Percentiles rank a stretch among this genome's conserved stretches.
phyloP scores from a whole-genome alignment of 2,113 vertebrate species.

The Larimichthys crocea region DNA sequence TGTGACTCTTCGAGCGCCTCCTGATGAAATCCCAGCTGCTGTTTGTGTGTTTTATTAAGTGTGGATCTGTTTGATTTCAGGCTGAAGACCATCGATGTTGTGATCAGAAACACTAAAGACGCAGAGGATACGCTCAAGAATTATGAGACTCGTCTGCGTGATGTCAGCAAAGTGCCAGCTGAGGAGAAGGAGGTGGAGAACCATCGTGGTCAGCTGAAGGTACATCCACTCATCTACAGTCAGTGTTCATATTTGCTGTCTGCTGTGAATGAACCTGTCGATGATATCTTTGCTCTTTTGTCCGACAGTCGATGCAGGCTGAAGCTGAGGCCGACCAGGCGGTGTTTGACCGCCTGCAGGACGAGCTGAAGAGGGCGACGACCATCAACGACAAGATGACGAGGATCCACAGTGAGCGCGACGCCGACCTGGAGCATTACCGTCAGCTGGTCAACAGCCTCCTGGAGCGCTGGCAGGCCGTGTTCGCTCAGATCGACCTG shows the following conservation, averaged over 20 bases:
- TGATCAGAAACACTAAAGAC: conserved; percentile 91
- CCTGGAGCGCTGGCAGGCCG: conserved; percentile 92
- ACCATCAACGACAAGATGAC: conserved; percentile 89
- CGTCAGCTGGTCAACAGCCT: conserved; percentile 84
- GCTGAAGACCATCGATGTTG: conserved; percentile 93
- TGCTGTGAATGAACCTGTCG: not conserved
- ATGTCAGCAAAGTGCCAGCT: conserved; percentile 88
- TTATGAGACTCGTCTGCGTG: conserved; percentile 90
- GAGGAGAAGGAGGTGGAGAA: conserved; percentile 88
- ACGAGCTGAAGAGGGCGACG: conserved; percentile 86
- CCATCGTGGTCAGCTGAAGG: conserved; percentile 90
- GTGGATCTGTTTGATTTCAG: conserved; percentile 67
- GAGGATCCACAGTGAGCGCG: conserved; percentile 89
- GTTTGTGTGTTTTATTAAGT: not conserved
- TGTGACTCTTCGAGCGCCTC: not conserved
- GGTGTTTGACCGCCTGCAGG: conserved; percentile 86
- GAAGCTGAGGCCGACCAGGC: conserved; percentile 89
- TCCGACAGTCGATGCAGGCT: conserved; percentile 83
- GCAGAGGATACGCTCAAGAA: conserved; percentile 88
- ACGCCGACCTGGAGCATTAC: conserved; percentile 92
- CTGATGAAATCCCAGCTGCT: not conserved
- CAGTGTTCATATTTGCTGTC: too few relatives aligned
- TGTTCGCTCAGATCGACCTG: conserved; percentile 88
- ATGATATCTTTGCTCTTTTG: not conserved
- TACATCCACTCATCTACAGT: conserved; percentile 53